Evolutionary conservation across 2,113 vertebrate genomes (phyloP).

Genomic region (Salvelinus sp.): DNA sequence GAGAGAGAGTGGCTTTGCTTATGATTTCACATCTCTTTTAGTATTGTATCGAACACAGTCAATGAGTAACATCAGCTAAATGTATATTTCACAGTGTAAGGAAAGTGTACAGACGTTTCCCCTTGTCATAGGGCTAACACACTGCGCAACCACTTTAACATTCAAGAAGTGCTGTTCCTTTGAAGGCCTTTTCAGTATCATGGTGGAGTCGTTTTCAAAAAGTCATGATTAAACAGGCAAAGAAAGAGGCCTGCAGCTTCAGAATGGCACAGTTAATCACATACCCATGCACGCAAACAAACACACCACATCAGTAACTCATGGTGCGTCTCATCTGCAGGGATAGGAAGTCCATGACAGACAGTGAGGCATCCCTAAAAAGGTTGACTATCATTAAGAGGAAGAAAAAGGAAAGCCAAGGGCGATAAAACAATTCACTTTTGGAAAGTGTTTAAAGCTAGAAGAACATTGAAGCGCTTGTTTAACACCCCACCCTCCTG

Average conservation of each 20-base stretch:
- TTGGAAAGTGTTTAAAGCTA: background rate
- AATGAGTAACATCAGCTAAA: too few species aligned
- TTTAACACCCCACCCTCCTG: background rate
- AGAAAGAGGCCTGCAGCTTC: constrained; percentile 4
- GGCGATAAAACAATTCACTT: background rate
- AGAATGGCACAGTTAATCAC: background rate
- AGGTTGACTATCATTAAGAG: background rate
- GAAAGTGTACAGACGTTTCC: too few species aligned
- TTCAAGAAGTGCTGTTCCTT: too few species aligned
- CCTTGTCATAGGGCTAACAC: too few species aligned
- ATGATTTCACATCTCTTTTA: too few species aligned
- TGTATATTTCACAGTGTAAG: too few species aligned
- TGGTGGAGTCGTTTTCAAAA: constrained; percentile 15
- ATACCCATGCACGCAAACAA: background rate
- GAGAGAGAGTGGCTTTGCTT: background rate
- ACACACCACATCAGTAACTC: background rate
- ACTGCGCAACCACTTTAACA: too few species aligned
- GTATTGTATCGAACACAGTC: too few species aligned
- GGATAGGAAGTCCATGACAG: background rate
- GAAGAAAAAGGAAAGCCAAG: background rate
- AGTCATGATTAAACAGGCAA: constrained; percentile 31
- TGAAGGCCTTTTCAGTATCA: background rate
- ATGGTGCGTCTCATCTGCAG: background rate
- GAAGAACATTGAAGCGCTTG: background rate
- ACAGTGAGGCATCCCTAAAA: background rate